phyloP scores from a whole-genome alignment of 2,888 invertebrate genomes.

The Amorpha juglandis region DNA sequence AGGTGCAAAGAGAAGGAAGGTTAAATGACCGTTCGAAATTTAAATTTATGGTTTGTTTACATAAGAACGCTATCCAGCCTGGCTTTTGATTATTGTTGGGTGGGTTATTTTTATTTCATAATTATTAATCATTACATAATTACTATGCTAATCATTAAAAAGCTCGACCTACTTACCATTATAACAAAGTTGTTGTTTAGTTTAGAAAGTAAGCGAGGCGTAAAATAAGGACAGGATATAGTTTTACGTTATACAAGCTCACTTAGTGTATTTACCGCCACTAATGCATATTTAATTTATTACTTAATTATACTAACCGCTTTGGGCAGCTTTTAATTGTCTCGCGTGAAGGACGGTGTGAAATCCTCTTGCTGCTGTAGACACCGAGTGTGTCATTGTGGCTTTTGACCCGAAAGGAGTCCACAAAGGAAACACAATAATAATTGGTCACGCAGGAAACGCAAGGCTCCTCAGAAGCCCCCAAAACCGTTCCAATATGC shows the following conservation, averaged over 20 bases:
- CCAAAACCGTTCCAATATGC: too few species aligned
- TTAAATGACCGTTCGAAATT: too few species aligned
- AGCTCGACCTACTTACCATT: slow-evolving; percentile 1
- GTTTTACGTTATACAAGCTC: background rate
- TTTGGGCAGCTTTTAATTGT: too few species aligned
- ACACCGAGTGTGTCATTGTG: too few species aligned
- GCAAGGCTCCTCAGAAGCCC: too few species aligned
- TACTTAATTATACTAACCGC: background rate
- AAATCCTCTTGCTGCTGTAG: too few species aligned
- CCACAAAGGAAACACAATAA: too few species aligned
- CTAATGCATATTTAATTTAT: background rate
- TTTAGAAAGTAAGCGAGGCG: slow-evolving; percentile 4
- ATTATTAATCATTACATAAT: background rate
- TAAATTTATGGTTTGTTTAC: background rate
- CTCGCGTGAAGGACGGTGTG: too few species aligned
- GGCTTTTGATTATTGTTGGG: background rate
- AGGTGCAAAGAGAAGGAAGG: too few species aligned
- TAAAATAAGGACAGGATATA: slow-evolving; percentile 1
- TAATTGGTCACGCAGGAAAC: too few species aligned
- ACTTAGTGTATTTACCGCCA: background rate
- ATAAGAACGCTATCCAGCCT: background rate
- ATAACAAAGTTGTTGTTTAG: background rate
- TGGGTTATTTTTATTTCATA: background rate
- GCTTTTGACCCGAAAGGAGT: too few species aligned
- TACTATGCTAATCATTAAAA: slow-evolving; percentile 6